Base-by-base conservation (phyloP, 2,888 invertebrate species). In the Scaptomyza polygonia region DNA sequence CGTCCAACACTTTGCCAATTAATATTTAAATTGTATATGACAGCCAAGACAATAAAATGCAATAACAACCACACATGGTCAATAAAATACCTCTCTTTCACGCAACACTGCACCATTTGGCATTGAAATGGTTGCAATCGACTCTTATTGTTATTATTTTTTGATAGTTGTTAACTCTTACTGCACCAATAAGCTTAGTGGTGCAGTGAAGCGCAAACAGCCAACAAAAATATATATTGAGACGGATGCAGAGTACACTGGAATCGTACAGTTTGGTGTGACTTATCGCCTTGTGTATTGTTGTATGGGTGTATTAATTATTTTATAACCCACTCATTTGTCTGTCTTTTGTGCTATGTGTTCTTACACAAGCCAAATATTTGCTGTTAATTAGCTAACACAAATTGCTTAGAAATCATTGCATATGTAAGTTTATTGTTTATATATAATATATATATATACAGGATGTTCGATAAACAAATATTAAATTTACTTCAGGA, bases 331-430 rank as follows among this genome's bases (percentile, higher is more conserved):
- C 49, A 55, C 51, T 11, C 56, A 30, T 30, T 49, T 34, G 14
- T 25, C 18, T 47, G 16, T 58, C 56, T 62, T 48, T 48, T 32
- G n/a, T 21, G 16, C 18, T 57, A 53, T 56, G 61, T 67, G 70
- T 86, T 84, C 72, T 84, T 86, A 57, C 81, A 69, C 79, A 86
- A 84, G 61, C 9, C 32, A 65, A 78, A 79, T 81, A 79, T 79
- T 82, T 85, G 58, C 39, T 57, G 69, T 73, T 65, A 72, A 85
- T 87, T 85, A 67, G 36, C 66, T 47, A 36, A 64, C 62, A 62
- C 61, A 69, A 78, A 87, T 87, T 87, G 82, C 61, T 51, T 12
- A 44, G 54, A 66, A 74, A 72, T 66, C 36, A n/a, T 40, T 69
- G 58, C 40, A 64, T 42, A n/a, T n/a, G 6, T 1, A 5, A 11